Percentiles rank a stretch among this genome's conserved stretches.
Conservation (phyloP, 2,888 invertebrate species). For the Ferdinandea cuprea region DNA sequence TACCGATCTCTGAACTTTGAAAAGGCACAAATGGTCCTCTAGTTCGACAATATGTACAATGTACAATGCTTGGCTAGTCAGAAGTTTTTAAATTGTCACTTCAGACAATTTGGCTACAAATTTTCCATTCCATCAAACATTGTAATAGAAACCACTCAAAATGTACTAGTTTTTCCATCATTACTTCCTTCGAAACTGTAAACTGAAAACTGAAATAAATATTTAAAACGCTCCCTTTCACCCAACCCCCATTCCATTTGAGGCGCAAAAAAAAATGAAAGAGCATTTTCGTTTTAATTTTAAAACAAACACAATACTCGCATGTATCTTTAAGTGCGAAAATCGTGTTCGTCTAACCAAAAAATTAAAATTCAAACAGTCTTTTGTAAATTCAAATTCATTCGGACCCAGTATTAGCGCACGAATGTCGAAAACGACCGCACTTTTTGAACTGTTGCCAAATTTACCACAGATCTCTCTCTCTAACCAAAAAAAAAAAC, state of each 20-base stretch:
- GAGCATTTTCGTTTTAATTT: constrained; percentile 56
- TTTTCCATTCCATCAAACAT: too few species aligned
- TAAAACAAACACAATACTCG: constrained; percentile 41
- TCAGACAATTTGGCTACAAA: too few species aligned
- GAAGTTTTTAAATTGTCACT: too few species aligned
- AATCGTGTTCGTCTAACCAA: constrained; percentile 16
- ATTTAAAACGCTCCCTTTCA: background rate
- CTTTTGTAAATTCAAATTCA: constrained; percentile 8
- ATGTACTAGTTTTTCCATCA: too few species aligned
- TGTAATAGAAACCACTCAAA: too few species aligned
- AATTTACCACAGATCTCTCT: constrained; percentile 35
- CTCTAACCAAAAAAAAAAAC: constrained; percentile 9
- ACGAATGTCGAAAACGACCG: constrained; percentile 34
- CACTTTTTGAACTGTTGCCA: constrained; percentile 66
- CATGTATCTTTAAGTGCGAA: constrained; percentile 16
- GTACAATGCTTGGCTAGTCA: too few species aligned
- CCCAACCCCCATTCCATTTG: constrained; percentile 8
- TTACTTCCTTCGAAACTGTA: too few species aligned
- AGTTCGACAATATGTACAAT: too few species aligned
- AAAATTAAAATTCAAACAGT: constrained; percentile 7
- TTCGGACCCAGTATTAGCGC: constrained; percentile 31
- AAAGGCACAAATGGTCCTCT: too few species aligned
- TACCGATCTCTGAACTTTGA: too few species aligned
- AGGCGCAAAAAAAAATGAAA: constrained; percentile 13
- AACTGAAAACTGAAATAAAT: too few species aligned